Base-by-base conservation (phyloP, 2,113 vertebrate genomes). In the Camelus dromedarius region DNA sequence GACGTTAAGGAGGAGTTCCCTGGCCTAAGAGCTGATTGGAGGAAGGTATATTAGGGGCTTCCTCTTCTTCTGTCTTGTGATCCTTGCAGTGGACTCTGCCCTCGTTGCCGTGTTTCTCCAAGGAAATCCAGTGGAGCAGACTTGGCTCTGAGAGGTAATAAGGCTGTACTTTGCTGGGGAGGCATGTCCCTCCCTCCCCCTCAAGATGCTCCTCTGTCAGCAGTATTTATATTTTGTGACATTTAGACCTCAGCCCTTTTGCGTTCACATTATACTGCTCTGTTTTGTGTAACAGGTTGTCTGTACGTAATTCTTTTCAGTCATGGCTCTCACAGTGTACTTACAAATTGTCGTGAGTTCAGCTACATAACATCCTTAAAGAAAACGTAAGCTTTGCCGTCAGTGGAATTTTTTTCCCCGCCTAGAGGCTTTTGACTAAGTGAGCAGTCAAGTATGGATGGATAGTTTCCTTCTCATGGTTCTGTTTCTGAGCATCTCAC, bases 341-440 rank as follows among this genome's bases (percentile, higher is more conserved):
- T 62, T 50, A 70, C 11, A n/a, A 46, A 69, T 50, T 22, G 14
- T 26, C 42, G 46, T 20, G n/a, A 54, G 70, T 77, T 85, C 66
- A 95, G 15, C 32, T 32, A 28, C 11, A 28, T 14, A 22, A 42
- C 10, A 69, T 58, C 52, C 20, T 48, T 91, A 70, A 69, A 77
- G 42, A 91, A 69, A 70, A 84, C 60, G 1, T 26, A 46, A 50
- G 50, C 79, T 79, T 32, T 38, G 26, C 9, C 42, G 6, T 85
- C 81, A 28, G 2, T 69, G 30, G 35, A 4, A 11, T 75, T 50
- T 42, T 66, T 30, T 73, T 9, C 14, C 58, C 30, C 30, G 15
- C 13, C 91, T 60, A 83, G 52, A 79, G 32, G 42, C 50, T 52
- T 91, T 58, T 82, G 80, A 42, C 81, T 54, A 14, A 70, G 38